Evolutionary conservation across 2,113 vertebrate genomes (phyloP), one percentile per base, ranked within the genome.

Genomic region (Megatriorchis doriae): DNA sequence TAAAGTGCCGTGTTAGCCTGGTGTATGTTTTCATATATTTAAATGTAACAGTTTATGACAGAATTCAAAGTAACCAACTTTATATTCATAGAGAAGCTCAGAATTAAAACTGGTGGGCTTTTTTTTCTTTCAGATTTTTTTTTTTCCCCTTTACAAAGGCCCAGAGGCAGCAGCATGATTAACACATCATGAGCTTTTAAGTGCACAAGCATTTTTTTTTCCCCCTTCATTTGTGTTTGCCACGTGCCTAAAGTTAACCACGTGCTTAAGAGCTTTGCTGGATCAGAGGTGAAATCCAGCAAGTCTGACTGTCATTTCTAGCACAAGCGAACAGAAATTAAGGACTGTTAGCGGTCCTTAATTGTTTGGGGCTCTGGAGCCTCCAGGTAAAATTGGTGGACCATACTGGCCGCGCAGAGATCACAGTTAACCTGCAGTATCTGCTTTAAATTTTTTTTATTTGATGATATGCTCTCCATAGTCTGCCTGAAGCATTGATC

Each of bases 131-230:
- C 58, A 63, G 45, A 26, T 26, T n/a, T 61, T 75, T 42, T 75
- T 40, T 81, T 25, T 67, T 18, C 13, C 47, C 27, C 16, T 81
- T 73, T 26, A 85, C 65, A 84, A 61, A 81, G 48, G 43, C 80
- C 42, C 38, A 50, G 74, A 82, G 82, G 74, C 86, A 80, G 38
- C 70, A 86, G 80, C 20, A 32, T 73, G 67, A 88, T 90, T 92
- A 95, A 83, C 67, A 52, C 84, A 56, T 80, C 50, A 50, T 16
- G 52, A 88, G 50, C 47, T 81, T 93, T 94, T 86, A 93, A 86
- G 55, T 27, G 34, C 56, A 81, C 0, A 5, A 79, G 36, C 10
- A 5, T 42, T 88, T 58, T 59, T 26, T 59, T 26, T 50, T 47
- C 7, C 16, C 31, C 14, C 63, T 92, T 94, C 61, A n/a, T 53